These are phyloP conservation scores for Priapulus caudatus DNA, from an alignment of 2,888 invertebrate genomes.

Conservation along the genomic window DNA sequence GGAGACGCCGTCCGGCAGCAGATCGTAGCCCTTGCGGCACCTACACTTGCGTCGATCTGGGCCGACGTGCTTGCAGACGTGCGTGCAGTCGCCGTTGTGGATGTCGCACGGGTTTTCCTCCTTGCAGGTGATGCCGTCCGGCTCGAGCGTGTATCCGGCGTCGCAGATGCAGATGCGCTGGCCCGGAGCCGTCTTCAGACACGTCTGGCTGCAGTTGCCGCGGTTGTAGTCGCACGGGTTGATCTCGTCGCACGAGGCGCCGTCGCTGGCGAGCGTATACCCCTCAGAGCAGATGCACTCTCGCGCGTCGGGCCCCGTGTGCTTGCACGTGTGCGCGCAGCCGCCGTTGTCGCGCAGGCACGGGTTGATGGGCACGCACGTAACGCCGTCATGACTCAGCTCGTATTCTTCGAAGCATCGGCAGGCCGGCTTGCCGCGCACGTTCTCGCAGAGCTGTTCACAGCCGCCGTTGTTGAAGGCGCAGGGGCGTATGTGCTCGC, in stretches of 20 bases:
- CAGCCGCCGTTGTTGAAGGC: constrained; percentile 48
- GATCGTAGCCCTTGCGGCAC: neutral
- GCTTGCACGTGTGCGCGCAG: neutral
- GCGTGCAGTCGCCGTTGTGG: neutral
- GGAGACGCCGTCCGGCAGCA: neutral
- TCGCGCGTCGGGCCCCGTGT: neutral
- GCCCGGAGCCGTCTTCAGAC: neutral
- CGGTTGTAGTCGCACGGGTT: neutral
- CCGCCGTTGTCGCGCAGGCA: neutral
- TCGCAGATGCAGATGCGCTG: neutral
- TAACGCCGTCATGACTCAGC: constrained; percentile 21
- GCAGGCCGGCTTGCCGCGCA: constrained; percentile 45
- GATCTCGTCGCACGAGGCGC: no score
- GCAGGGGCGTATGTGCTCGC: constrained; percentile 42
- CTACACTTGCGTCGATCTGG: neutral
- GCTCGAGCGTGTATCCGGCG: neutral
- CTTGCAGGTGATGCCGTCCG: neutral
- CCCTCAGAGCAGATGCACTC: neutral
- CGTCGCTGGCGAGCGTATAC: neutral
- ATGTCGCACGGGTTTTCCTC: neutral
- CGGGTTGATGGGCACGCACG: neutral
- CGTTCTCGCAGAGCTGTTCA: constrained; percentile 51
- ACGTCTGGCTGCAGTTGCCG: neutral
- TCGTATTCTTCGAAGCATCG: constrained; percentile 41
- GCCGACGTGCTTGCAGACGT: neutral